Conservation (phyloP, 2,113 vertebrate species). For the Carassius auratus region DNA sequence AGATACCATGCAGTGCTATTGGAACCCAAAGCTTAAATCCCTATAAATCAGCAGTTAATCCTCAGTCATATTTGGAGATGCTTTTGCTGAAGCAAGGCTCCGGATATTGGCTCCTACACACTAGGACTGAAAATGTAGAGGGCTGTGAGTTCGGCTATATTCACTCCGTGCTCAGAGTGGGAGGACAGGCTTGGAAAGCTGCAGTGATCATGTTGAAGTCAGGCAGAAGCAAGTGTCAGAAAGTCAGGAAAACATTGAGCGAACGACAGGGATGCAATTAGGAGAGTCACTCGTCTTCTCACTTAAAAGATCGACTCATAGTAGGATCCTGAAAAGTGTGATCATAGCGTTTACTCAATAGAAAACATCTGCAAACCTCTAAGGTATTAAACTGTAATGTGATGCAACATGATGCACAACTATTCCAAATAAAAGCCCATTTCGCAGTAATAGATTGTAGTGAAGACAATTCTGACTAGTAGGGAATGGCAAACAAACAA, state of each 20-base stretch:
- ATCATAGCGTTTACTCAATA: not conserved
- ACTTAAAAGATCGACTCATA: conserved; percentile 5
- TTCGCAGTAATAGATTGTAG: not conserved
- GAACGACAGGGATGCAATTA: conserved; percentile 12
- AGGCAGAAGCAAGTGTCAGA: conserved; percentile 41
- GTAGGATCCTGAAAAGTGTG: not conserved
- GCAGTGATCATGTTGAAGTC: conserved; percentile 58
- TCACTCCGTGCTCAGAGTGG: conserved; percentile 65
- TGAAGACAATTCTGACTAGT: not conserved
- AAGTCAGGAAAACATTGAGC: conserved; percentile 19
- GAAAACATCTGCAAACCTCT: not conserved
- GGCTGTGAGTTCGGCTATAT: conserved; percentile 61
- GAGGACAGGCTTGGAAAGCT: conserved; percentile 60
- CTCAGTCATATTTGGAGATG: not conserved
- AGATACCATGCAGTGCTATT: not conserved
- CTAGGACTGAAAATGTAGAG: conserved; percentile 70
- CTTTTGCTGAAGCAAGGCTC: conserved; percentile 25
- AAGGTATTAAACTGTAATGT: not conserved
- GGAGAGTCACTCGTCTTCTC: conserved; percentile 2
- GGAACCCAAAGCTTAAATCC: not conserved
- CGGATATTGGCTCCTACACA: conserved; percentile 67
- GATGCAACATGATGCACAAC: not conserved
- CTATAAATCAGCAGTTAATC: conserved; percentile 24
- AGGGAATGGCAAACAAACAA: not conserved
- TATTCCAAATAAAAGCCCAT: not conserved